Base-by-base conservation (phyloP, 2,888 invertebrate genomes). In the Lasiommata megera region DNA sequence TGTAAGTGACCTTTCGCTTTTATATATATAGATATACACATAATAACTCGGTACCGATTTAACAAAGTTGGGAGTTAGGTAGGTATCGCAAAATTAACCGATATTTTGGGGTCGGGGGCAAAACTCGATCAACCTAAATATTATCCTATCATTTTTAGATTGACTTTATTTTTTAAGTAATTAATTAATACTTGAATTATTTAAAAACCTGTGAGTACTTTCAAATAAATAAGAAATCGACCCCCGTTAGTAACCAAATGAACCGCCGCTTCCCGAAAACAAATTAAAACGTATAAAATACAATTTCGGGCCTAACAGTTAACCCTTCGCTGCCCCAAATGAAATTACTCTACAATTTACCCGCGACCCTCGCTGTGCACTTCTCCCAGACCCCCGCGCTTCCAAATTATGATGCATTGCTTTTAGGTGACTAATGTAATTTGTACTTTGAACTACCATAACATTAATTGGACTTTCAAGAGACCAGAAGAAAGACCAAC, bases 271-370 rank as follows among this genome's bases (percentile, higher is more conserved):
- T 74, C 69, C 50, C 62, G 65, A 74, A 80, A 83, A 84, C 87
- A 87, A 86, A 88, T 88, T 88, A 86, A 82, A 86, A 80, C 77
- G 77, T 82, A 82, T 83, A 86, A 85, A 88, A 85, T 85, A 80
- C 78, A 75, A 84, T 79, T 82, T 72, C 72, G 70, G 71, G 71
- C 72, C 79, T 79, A 74, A n/a, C 77, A 74, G 77, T 82, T 83
- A 85, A 86, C 85, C 87, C 84, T 77, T 74, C 70, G 71, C 64
- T 70, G 70, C 63, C 72, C 68, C 70, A 82, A 80, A 84, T 82
- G 76, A 79, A 82, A 84, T 87, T 84, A 85, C 85, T 77, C 67
- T 60, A 61, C 74, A 75, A 80, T 81, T 81, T 80, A 80, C 81
- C 80, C 79, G 69, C 60, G 66, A 64, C 67, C 65, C 61, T 59